A percentile compares a stretch with the other conserved stretches of the same genome.
Evolutionary conservation across 35 echinoderm and acorn worm species (phyloP).

Genomic region (Holothuria glaberrima): DNA sequence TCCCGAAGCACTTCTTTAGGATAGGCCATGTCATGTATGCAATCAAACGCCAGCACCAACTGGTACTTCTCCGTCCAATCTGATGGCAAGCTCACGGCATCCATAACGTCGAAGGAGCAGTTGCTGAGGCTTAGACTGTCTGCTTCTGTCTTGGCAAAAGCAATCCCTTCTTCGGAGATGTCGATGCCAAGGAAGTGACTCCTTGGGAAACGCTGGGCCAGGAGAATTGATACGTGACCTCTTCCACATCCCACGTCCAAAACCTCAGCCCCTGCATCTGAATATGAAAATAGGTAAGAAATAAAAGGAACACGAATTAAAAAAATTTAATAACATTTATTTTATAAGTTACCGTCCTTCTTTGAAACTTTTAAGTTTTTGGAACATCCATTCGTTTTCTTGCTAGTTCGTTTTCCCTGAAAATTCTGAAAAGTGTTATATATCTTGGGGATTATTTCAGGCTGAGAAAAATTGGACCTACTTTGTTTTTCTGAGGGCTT

Average conservation of each 20-base stretch:
- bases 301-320: too few relatives aligned
- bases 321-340: too few relatives aligned
- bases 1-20: conserved; percentile 74
- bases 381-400: too few relatives aligned
- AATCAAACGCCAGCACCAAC: conserved; percentile 84
- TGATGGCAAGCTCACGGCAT: conserved; percentile 72
- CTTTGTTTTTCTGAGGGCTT: too few relatives aligned
- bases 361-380: too few relatives aligned
- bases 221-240: conserved; percentile 74
- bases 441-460: too few relatives aligned
- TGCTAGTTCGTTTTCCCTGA: too few relatives aligned
- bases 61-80: conserved; percentile 85
- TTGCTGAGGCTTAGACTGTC: conserved; percentile 76
- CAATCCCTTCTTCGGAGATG: conserved; percentile 88
- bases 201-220: conserved; percentile 87
- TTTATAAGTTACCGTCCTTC: too few relatives aligned
- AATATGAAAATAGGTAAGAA: neutral
- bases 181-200: conserved; percentile 92
- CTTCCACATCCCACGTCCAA: conserved; percentile 93
- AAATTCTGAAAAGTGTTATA: too few relatives aligned
- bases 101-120: conserved; percentile 79
- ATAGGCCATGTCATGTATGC: conserved; percentile 92
- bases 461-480: too few relatives aligned
- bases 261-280: conserved; percentile 75
- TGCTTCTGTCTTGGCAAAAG: conserved; percentile 70